phyloP scores from a whole-genome alignment of 2,113 vertebrate species.

The Marmota monax region DNA sequence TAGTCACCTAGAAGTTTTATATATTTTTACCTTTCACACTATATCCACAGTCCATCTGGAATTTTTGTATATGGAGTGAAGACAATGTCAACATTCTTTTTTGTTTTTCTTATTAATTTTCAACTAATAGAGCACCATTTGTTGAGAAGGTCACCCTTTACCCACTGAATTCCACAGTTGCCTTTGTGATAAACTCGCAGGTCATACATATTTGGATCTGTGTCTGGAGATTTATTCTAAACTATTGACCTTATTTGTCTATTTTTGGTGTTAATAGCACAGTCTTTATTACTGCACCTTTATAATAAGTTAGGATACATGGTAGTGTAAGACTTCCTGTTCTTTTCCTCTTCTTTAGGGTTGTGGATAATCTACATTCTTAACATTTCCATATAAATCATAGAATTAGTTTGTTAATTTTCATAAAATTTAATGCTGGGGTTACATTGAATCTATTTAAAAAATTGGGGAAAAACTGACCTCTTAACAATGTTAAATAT shows the following conservation, averaged over 20 bases:
- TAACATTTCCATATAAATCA: neutral
- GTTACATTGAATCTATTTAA: neutral
- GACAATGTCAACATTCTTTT: neutral
- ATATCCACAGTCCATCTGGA: neutral
- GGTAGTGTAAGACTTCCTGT: neutral
- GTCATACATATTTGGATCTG: neutral
- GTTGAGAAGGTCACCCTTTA: neutral
- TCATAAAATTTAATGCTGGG: neutral
- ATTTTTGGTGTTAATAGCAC: neutral
- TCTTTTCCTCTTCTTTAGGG: neutral
- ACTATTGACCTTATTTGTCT: neutral
- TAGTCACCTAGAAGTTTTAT: neutral
- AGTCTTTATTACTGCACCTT: neutral
- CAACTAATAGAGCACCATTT: neutral
- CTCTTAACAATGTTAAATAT: neutral
- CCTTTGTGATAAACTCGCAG: neutral
- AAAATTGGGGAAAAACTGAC: neutral
- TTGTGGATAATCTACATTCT: neutral
- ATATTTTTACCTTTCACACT: neutral
- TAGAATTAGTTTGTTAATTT: neutral
- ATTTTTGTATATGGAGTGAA: neutral
- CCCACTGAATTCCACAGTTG: neutral
- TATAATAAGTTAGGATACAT: neutral
- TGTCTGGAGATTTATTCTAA: neutral
- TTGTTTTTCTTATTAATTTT: neutral